These are phyloP conservation scores for Trachops cirrhosus DNA, from an alignment of 2,797 vertebrate species.

Conservation along the genomic window DNA sequence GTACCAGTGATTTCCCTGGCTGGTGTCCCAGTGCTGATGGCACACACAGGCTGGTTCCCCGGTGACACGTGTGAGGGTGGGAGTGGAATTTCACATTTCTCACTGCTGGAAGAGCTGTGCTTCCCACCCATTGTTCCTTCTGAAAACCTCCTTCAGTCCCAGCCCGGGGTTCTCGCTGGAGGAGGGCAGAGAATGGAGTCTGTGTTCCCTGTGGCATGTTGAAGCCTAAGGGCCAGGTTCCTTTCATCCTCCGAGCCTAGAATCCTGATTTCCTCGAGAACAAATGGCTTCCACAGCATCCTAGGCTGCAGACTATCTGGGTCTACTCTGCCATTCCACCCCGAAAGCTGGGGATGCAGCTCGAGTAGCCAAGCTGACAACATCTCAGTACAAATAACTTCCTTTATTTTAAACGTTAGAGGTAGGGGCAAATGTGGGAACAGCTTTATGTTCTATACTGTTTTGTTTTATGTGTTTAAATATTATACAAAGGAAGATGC, in stretches of 20 bases:
- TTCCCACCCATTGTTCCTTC: slow-evolving; percentile 6
- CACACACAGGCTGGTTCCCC: background rate
- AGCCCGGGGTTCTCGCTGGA: background rate
- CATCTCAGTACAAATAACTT: background rate
- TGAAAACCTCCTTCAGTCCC: slow-evolving; percentile 36
- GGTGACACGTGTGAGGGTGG: background rate
- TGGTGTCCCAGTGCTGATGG: background rate
- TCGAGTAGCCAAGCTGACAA: background rate
- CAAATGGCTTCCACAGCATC: background rate
- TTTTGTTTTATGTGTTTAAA: slow-evolving; percentile 34
- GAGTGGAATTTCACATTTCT: slow-evolving; percentile 26
- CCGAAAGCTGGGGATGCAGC: background rate
- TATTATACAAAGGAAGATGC: background rate
- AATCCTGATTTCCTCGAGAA: slow-evolving; percentile 17
- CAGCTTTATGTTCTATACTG: background rate
- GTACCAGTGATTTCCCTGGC: background rate
- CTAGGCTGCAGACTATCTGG: background rate
- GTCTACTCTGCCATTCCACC: background rate
- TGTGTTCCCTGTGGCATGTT: background rate
- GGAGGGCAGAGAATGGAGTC: slow-evolving; percentile 31
- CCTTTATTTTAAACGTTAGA: background rate
- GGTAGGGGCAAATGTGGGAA: background rate
- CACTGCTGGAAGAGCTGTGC: background rate
- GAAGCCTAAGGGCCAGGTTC: slow-evolving; percentile 22
- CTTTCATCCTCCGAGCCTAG: slow-evolving; percentile 50